Evolutionary conservation across 2,888 invertebrate species (phyloP).

Genomic region (Sepioteuthis lessoniana): DNA sequence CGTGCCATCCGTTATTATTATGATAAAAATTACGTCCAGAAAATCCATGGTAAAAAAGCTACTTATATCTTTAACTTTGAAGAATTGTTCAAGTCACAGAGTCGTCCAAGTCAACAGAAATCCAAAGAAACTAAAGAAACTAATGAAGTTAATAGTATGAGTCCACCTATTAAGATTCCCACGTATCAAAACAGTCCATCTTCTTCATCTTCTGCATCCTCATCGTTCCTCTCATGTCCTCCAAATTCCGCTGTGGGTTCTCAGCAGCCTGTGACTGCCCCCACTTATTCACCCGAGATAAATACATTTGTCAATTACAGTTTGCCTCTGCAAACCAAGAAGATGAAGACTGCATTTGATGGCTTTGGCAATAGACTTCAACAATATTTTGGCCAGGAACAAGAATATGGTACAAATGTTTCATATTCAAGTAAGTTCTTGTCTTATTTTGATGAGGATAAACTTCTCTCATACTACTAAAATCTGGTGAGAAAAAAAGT

Average conservation of each 20-base stretch:
- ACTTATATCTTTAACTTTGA: conserved; percentile 40
- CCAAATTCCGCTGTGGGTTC: neutral
- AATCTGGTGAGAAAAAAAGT: neutral
- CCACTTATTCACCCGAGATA: neutral
- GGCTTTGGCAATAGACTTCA: neutral
- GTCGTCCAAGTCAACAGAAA: conserved; percentile 33
- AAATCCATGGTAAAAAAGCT: conserved; percentile 43
- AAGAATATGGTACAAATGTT: neutral
- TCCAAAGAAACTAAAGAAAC: neutral
- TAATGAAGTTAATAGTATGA: neutral
- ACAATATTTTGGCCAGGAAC: neutral
- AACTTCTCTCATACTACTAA: neutral
- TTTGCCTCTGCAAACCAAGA: neutral
- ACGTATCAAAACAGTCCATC: neutral
- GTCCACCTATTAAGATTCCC: neutral
- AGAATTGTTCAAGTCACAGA: neutral
- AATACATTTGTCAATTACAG: neutral
- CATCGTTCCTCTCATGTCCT: neutral
- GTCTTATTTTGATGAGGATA: neutral
- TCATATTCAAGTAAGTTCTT: neutral
- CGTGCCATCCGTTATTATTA: conserved; percentile 44
- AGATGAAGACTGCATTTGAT: neutral
- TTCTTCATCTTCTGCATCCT: neutral
- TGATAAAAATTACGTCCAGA: conserved; percentile 39
- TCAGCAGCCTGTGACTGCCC: neutral